A percentile compares a stretch with the other conserved stretches of the same genome.
Conservation (phyloP, 1,140 invertebrate species). For the Ostrea edulis region DNA sequence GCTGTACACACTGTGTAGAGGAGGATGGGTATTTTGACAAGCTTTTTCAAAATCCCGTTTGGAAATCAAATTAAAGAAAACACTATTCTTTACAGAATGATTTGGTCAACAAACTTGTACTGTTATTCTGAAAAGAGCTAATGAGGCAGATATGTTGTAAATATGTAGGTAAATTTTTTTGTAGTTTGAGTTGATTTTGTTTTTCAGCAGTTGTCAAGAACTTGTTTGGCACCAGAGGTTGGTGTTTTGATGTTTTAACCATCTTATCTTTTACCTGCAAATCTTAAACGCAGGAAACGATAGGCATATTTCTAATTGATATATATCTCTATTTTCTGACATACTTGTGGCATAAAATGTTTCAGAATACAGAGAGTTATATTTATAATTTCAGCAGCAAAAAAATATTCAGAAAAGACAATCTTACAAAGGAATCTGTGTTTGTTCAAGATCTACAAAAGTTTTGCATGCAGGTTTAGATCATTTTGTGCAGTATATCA, state of each 20-base stretch:
- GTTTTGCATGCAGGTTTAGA: background rate
- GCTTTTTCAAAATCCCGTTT: background rate
- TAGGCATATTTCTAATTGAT: background rate
- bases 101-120: conserved; percentile 1
- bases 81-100: background rate
- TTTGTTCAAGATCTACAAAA: background rate
- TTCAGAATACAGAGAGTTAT: background rate
- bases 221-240: conserved; percentile 13
- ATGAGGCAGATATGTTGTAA: conserved; percentile 12
- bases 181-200: background rate
- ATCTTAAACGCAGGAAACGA: background rate
- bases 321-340: background rate
- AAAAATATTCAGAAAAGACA: background rate
- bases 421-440: background rate
- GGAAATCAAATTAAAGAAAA: conserved; percentile 1
- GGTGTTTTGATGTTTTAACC: background rate
- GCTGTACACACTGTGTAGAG: background rate
- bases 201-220: background rate
- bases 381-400: background rate
- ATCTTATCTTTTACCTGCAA: conserved; percentile 37
- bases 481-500: background rate
- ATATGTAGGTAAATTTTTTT: background rate
- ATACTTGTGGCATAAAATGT: background rate
- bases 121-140: background rate
- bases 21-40: background rate